Percentiles rank a stretch among this genome's conserved stretches.
These are phyloP conservation scores for Zapornia atra DNA, from an alignment of 2,113 vertebrate genomes.

Conservation along the genomic window DNA sequence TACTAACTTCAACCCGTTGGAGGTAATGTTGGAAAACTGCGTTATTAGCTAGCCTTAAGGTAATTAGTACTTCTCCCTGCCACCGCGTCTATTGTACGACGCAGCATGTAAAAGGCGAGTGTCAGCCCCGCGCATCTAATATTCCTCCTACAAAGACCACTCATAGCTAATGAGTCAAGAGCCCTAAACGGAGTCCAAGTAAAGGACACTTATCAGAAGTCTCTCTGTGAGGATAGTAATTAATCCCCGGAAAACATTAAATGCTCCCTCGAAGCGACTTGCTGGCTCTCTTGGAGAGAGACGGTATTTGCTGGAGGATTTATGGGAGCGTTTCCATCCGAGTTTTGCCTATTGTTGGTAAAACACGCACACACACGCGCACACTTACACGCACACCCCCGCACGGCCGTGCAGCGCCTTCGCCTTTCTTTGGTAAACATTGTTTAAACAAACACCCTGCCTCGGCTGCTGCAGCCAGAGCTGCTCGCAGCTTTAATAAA, in stretches of 20 bases:
- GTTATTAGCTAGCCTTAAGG: slow-evolving; percentile 41
- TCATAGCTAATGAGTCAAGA: slow-evolving; percentile 59
- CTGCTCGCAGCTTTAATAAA: slow-evolving; percentile 78
- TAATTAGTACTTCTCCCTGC: slow-evolving; percentile 63
- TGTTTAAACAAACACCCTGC: slow-evolving; percentile 76
- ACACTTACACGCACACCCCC: background rate
- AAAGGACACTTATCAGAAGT: slow-evolving; percentile 27
- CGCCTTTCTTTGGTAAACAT: slow-evolving; percentile 71
- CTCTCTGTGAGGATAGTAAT: slow-evolving; percentile 36
- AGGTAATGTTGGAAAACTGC: background rate
- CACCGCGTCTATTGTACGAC: background rate
- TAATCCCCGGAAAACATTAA: slow-evolving; percentile 29
- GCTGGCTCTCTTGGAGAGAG: background rate
- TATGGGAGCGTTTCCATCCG: background rate
- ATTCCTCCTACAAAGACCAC: slow-evolving; percentile 15
- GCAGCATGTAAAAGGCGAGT: slow-evolving; percentile 3
- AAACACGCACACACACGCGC: background rate
- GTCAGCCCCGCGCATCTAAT: slow-evolving; percentile 21
- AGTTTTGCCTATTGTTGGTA: slow-evolving; percentile 54
- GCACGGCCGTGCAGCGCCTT: background rate
- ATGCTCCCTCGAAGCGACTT: background rate
- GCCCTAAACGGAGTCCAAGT: slow-evolving; percentile 6
- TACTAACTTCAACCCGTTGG: slow-evolving; percentile 18
- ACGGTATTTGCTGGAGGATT: background rate
- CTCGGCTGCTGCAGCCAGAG: slow-evolving; percentile 65